phyloP scores from a whole-genome alignment of 2,113 vertebrate species.

The Podocnemis expansa region DNA sequence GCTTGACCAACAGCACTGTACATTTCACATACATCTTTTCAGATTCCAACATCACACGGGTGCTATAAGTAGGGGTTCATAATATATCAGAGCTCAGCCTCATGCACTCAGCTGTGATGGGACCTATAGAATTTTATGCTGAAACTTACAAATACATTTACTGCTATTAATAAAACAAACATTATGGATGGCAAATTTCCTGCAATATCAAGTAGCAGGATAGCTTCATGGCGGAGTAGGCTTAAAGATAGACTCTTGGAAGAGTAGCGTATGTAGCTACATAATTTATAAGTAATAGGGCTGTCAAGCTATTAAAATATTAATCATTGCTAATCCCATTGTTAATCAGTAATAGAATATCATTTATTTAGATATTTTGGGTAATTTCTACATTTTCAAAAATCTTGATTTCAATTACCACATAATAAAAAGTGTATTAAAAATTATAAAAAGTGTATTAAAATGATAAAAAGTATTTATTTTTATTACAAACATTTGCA shows the following conservation, averaged over 20 bases:
- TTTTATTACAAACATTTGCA: no score
- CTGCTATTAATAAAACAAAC: neutral
- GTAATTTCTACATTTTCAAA: no score
- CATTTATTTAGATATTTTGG: no score
- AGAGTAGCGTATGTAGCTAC: neutral
- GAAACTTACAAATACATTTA: neutral
- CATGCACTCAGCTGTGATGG: neutral
- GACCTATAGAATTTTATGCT: neutral
- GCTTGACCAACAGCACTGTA: conserved; percentile 2
- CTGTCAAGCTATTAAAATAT: no score
- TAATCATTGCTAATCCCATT: no score
- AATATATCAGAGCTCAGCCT: neutral
- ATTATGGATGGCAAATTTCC: neutral
- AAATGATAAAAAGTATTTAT: no score
- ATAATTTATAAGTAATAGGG: neutral
- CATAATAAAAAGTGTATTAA: no score
- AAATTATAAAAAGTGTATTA: no score
- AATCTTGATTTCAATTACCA: no score
- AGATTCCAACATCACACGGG: neutral
- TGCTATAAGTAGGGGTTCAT: neutral
- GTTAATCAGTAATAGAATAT: no score
- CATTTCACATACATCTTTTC: conserved; percentile 28
- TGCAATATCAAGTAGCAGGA: neutral
- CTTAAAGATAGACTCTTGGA: conserved; percentile 12
- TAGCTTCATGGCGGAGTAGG: neutral